Base-by-base conservation (phyloP, 1,140 invertebrate species). In the Drosophila subobscura region DNA sequence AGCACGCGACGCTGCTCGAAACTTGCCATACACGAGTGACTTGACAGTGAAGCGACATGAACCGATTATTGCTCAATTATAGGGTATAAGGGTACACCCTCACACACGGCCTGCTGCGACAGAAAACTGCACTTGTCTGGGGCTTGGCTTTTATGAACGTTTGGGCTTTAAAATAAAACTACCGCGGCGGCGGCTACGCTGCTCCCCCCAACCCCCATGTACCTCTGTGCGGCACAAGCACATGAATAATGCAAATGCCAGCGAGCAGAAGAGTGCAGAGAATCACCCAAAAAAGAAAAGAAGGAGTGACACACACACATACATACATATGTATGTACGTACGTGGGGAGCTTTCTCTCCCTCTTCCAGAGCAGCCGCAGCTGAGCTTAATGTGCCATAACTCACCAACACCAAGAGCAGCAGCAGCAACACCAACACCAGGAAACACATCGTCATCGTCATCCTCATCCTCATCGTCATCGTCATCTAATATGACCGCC, bases 171-270 rank as follows among this genome's bases (percentile, higher is more conserved):
- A 79, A 84, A 84, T 84, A 84, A 84, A 84, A 84, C 79, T 84
- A 84, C 71, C 68, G 70, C 67, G 56, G 45, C 71, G 64, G 70
- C 67, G 56, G 45, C 71, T 40, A 47, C 66, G 41, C 49, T 64
- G 2, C 42, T 16, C 47, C 42, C 7, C 3, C 6, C 44, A 23
- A 6, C 3, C 37, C 20, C 10, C 23, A 8, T 14, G 2, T 56
- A 5, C 14, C 56, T 46, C 57, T 25, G 56, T 60, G 6, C 29
- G 8, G 8, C 29, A 7, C 45, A 49, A 67, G 67, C 67, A 66
- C 80, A 85, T 85, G 80, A 85, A 85, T 80, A 85, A 85, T 85
- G 80, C 76, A 85, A 85, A 85, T 84, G 76, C 47, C 49, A 25
- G 56, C 45, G 56, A 77, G 61, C 44, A 71, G 45, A 77, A 57